phyloP scores from a whole-genome alignment of 2,113 vertebrate genomes.

The Rattus rattus region DNA sequence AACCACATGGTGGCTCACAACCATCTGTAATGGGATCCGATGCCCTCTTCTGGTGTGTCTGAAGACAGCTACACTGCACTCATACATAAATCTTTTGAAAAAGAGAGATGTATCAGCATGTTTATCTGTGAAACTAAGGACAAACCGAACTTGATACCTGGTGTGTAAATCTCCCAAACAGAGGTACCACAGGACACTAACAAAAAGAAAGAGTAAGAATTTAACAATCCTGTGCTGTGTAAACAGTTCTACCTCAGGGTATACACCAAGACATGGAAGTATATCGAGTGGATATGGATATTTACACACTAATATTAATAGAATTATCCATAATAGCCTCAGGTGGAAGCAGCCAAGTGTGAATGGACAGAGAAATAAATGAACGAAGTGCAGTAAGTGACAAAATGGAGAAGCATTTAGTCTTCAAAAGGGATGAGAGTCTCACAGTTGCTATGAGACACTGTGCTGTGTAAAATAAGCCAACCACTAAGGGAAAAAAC shows the following conservation, averaged over 20 bases:
- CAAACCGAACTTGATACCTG: neutral
- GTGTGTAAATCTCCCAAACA: neutral
- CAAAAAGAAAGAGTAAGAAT: neutral
- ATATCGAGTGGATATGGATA: neutral
- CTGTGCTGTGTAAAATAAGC: neutral
- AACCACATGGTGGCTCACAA: no score
- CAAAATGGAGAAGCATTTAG: neutral
- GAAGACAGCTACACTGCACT: no score
- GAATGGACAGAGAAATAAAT: neutral
- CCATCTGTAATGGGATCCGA: no score
- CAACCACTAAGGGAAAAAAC: neutral
- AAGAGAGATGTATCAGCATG: neutral
- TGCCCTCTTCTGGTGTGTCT: no score
- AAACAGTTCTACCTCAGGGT: neutral
- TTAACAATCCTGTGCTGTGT: neutral
- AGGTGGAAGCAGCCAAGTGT: neutral
- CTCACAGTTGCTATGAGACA: neutral
- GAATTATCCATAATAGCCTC: neutral
- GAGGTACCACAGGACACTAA: neutral
- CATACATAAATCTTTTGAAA: no score
- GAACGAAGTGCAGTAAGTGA: neutral
- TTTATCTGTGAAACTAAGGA: slow-evolving; percentile 4
- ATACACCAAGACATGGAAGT: neutral
- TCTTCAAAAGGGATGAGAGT: neutral
- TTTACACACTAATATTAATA: neutral